Conservation (phyloP, 1,140 invertebrate genomes). For the Zaprionus kolodkinae region DNA sequence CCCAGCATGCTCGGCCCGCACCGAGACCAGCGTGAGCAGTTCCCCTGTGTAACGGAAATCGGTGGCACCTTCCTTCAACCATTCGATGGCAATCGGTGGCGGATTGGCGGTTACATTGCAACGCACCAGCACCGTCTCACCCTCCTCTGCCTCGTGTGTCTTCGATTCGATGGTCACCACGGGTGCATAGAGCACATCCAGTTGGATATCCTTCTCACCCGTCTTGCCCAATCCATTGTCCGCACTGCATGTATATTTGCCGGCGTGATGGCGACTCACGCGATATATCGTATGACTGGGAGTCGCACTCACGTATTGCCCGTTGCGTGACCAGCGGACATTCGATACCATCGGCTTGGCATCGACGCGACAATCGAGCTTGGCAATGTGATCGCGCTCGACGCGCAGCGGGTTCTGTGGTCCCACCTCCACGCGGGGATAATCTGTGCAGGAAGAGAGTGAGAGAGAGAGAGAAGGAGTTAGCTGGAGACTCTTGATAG, state of each 20-base stretch:
- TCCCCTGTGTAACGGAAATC: slow-evolving; percentile 93
- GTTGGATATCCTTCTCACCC: slow-evolving; percentile 90
- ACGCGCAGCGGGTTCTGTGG: slow-evolving; percentile 94
- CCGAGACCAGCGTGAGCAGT: slow-evolving; percentile 89
- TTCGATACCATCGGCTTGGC: slow-evolving; percentile 93
- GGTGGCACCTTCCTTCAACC: slow-evolving; percentile 93
- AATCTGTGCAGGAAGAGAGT: slow-evolving; percentile 88
- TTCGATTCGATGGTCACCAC: slow-evolving; percentile 91
- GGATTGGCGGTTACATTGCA: slow-evolving; percentile 96
- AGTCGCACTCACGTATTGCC: slow-evolving; percentile 90
- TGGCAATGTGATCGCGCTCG: slow-evolving; percentile 91
- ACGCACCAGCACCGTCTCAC: slow-evolving; percentile 91
- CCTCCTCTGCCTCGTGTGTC: slow-evolving; percentile 91
- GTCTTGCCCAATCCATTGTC: slow-evolving; percentile 92
- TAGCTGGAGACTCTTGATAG: slow-evolving; percentile 56
- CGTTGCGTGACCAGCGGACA: slow-evolving; percentile 93
- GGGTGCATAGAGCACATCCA: slow-evolving; percentile 94
- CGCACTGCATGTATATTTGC: slow-evolving; percentile 93
- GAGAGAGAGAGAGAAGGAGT: slow-evolving; percentile 14
- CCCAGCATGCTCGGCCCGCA: slow-evolving; percentile 92
- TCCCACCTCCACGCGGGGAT: slow-evolving; percentile 93
- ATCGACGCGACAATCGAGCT: slow-evolving; percentile 93
- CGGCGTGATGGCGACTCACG: slow-evolving; percentile 92
- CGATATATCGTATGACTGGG: slow-evolving; percentile 90
- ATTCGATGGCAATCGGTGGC: slow-evolving; percentile 90